Base-by-base conservation (phyloP, 1,140 invertebrate species). In the Halictus rubicundus region DNA sequence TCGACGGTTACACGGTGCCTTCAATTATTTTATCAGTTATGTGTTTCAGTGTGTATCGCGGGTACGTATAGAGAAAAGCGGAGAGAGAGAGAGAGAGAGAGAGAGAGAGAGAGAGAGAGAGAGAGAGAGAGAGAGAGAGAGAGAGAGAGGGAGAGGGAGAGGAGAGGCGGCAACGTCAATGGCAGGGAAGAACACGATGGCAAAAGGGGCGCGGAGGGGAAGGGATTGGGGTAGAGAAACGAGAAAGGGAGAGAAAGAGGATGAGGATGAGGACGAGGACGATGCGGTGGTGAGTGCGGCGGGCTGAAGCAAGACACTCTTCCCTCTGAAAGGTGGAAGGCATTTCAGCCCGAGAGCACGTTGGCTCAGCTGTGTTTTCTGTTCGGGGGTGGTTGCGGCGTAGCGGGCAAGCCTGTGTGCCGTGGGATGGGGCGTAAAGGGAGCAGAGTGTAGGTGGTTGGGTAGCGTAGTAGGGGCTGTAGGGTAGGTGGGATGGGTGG, bases 351-450 rank as follows among this genome's bases (percentile, higher is more conserved):
- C 78, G 83, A 88, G 86, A 88, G 78, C 82, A 83, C 90, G 90
- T 91, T 91, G 90, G 91, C 91, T 92, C 90, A 92, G 90, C 91
- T 92, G 90, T 92, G 90, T 90, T 91, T 91, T 90, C 89, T 89
- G 87, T 87, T 85, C 85, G 86, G 87, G 88, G 89, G 87, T 86
- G 89, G 88, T 90, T 90, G 89, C 83, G 87, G 89, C 84, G 85
- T 85, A 80, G 85, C 83, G 75, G 84, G 86, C 76, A 85, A 63
- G 74, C 74, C 46, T 69, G 83, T 65, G 86, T 27, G 73, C 70
- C 65, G 68, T 76, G 79, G 85, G 72, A 78, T 77, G 87, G 82
- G 81, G 77, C 72, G 83, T 64, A 85, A 84, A 85, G 81, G 69
- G 86, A 71, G 81, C 79, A 83, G 86, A 89, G 87, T 81, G 88